Evolutionary conservation across 2,113 vertebrate genomes (phyloP).

Genomic region (Anhinga rufa): DNA sequence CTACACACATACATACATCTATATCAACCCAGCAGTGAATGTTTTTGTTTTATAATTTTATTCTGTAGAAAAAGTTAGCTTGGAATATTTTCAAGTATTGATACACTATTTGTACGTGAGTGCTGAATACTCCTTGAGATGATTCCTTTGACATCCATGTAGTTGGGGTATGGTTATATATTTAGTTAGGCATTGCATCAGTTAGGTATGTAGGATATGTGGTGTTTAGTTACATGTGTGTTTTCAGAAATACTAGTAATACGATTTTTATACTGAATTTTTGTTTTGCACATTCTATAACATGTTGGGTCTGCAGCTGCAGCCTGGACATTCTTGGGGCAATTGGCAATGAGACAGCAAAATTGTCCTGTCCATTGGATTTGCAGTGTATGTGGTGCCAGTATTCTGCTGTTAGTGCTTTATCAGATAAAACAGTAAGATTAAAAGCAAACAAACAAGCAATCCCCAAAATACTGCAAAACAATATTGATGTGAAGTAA

Average conservation of each 20-base stretch:
- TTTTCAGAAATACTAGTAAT: background rate
- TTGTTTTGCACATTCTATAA: background rate
- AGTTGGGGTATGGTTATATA: background rate
- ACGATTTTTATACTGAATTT: background rate
- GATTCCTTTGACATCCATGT: background rate
- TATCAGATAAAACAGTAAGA: background rate
- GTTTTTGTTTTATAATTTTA: background rate
- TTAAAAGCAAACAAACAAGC: background rate
- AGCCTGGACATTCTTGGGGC: background rate
- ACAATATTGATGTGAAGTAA: background rate
- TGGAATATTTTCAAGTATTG: background rate
- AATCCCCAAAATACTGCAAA: background rate
- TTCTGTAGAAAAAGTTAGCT: background rate
- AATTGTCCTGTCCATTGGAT: background rate
- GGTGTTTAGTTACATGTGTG: background rate
- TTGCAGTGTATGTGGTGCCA: background rate
- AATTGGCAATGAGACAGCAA: background rate
- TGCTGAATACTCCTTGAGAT: background rate
- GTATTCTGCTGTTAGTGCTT: background rate
- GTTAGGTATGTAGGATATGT: background rate
- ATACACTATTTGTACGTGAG: fast-evolving
- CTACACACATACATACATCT: background rate
- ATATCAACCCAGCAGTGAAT: background rate
- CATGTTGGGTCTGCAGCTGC: background rate
- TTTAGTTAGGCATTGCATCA: background rate